Base-by-base conservation (phyloP, 2,888 invertebrate genomes). In the Temnothorax rugatulus region DNA sequence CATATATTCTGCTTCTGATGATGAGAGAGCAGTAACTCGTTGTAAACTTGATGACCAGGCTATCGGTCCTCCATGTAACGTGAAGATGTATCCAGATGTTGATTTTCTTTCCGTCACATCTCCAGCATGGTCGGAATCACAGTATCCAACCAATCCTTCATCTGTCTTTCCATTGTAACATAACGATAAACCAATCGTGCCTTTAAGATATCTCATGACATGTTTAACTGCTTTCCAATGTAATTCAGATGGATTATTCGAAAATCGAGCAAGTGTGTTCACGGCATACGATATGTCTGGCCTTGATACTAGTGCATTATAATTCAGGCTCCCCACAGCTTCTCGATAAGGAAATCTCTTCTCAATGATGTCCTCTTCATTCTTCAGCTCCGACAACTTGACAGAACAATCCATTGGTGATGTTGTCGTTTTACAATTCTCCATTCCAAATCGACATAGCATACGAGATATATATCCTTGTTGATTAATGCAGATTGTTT, bases 21-120 rank as follows among this genome's bases (percentile, higher is more conserved):
- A 66, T n/a, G 77, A 77, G 0, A 61, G 21, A 18, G 54, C 54
- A 0, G 57, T 44, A 29, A 54, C 2, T 4, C n/a, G 18, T 1
- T 77, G 66, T 8, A 77, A 4, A n/a, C 52, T 66, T 2, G 77
- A 77, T 66, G 77, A 66, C 66, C 66, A 77, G 0, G 66, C 77
- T 7, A 66, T 41, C 1, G 54, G 77, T 77, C 77, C 57, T 25
- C 29, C 41, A 44, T 77, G n/a, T 1, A 57, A 4, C 13, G 29
- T 0, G 15, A 77, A 77, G 2, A 77, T n/a, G 4, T 77, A 77
- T 52, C 44, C 44, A 54, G 77, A 77, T 2, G 66, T 77, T n/a
- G 77, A 77, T 29, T 29, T 77, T 66, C 44, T 64, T 2, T 41
- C 41, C 1, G 0, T 29, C 15, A n/a, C 1, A 0, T 77, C 54